A percentile compares a stretch with the other conserved stretches of the same genome.
Conservation (phyloP, 2,888 invertebrate species). For the Junonia oenone region DNA sequence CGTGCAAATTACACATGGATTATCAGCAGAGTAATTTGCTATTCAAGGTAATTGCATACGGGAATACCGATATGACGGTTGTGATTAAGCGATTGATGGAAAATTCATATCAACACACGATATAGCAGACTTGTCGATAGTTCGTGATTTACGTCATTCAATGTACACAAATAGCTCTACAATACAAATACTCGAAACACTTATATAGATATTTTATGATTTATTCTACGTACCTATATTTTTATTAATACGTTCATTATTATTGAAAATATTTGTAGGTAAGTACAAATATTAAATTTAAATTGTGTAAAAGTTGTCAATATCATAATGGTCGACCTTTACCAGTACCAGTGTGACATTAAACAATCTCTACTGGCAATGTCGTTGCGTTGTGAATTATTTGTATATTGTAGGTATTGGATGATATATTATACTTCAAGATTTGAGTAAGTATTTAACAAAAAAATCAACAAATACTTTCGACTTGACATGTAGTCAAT, state of each 20-base stretch:
- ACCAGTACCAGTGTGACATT: not conserved
- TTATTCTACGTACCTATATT: too few relatives aligned
- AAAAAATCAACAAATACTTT: too few relatives aligned
- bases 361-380: too few relatives aligned
- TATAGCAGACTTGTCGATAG: conserved; percentile 7
- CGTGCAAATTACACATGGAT: conserved; percentile 4
- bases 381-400: too few relatives aligned
- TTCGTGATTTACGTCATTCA: conserved; percentile 21
- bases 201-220: too few relatives aligned
- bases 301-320: not conserved
- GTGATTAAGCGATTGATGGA: conserved; percentile 20
- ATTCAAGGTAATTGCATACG: conserved; percentile 18
- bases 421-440: too few relatives aligned
- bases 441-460: too few relatives aligned
- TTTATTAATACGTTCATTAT: too few relatives aligned
- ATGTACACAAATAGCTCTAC: conserved; percentile 4
- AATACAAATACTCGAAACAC: not conserved
- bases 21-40: conserved; percentile 4
- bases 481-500: too few relatives aligned
- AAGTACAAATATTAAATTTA: not conserved
- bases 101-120: conserved; percentile 19
- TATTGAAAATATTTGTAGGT: not conserved
- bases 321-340: not conserved
- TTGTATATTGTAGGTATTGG: too few relatives aligned
- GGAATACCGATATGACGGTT: conserved; percentile 16